Percentiles rank a stretch among this genome's conserved stretches.
Evolutionary conservation across 2,888 invertebrate genomes (phyloP).

Genomic region (Steinernema hermaphroditum): DNA sequence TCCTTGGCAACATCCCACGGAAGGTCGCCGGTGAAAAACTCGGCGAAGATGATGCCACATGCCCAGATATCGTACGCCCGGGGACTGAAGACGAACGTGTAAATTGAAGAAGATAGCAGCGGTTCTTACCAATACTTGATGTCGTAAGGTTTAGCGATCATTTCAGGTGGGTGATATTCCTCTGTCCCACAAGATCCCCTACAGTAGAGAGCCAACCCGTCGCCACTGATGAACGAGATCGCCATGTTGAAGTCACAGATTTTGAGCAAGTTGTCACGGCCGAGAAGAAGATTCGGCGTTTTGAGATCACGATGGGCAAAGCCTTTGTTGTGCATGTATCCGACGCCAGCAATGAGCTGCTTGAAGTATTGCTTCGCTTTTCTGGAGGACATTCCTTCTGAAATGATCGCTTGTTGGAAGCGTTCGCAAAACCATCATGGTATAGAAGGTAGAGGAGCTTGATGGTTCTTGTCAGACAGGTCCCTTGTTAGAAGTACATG

Average conservation of each 20-base stretch:
- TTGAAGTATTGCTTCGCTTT: constrained; percentile 83
- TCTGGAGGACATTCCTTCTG: constrained; percentile 78
- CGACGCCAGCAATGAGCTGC: constrained; percentile 81
- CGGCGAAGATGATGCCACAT: constrained; percentile 6
- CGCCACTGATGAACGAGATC: not conserved
- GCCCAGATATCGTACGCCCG: constrained; percentile 12
- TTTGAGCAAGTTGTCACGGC: constrained; percentile 69
- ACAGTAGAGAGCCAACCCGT: not conserved
- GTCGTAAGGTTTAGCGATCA: not conserved
- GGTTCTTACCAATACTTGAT: constrained; percentile 3
- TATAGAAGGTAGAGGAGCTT: too few species aligned
- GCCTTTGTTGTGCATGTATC: constrained; percentile 83
- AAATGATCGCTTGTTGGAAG: too few species aligned
- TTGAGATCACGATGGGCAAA: constrained; percentile 91
- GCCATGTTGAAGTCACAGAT: constrained; percentile 26
- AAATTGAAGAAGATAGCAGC: not conserved
- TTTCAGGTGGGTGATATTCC: constrained; percentile 19
- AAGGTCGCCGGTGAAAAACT: constrained; percentile 6
- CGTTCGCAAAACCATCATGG: too few species aligned
- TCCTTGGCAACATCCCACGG: constrained; percentile 2
- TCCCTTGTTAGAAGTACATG: too few species aligned
- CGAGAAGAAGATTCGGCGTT: constrained; percentile 89
- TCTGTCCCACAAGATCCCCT: not conserved
- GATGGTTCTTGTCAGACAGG: too few species aligned
- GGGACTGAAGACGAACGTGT: not conserved